Percentiles rank a stretch among this genome's conserved stretches.
Conservation (phyloP, 2,113 vertebrate species). For the Gopherus evgoodei region DNA sequence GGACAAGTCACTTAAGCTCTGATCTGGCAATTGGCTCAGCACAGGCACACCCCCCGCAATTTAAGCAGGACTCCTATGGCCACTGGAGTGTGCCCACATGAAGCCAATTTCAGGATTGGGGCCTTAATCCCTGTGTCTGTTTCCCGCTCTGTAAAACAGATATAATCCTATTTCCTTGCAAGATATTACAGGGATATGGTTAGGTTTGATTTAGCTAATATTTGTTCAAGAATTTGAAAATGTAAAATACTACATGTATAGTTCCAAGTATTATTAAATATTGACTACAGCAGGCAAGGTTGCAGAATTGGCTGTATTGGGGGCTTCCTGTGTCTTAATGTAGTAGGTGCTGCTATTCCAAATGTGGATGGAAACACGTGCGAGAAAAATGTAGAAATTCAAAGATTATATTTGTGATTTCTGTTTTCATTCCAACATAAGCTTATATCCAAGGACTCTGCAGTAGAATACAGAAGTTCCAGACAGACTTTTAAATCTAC, state of each 20-base stretch:
- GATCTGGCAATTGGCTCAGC: not conserved
- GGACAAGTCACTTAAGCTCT: not conserved
- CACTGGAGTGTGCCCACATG: not conserved
- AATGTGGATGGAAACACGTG: not conserved
- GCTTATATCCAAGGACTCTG: conserved; percentile 37
- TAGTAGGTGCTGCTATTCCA: not conserved
- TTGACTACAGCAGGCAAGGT: not conserved
- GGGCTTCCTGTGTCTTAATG: not conserved
- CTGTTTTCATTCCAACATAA: conserved; percentile 13
- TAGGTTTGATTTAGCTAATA: not conserved
- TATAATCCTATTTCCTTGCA: not conserved
- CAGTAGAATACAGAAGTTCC: conserved; percentile 56
- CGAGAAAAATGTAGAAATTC: not conserved
- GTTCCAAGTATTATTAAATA: not conserved
- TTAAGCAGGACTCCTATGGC: not conserved
- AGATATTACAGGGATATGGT: not conserved
- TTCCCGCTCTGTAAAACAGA: not conserved
- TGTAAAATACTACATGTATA: not conserved
- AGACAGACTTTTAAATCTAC: not conserved
- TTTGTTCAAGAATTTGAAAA: not conserved
- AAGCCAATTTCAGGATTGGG: not conserved
- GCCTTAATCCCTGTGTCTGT: not conserved
- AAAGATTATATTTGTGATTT: conserved; percentile 11
- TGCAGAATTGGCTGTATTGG: not conserved
- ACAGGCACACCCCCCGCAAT: not conserved